Evolutionary conservation across 2,113 vertebrate genomes (phyloP).

Genomic region (Ranitomeya imitator): DNA sequence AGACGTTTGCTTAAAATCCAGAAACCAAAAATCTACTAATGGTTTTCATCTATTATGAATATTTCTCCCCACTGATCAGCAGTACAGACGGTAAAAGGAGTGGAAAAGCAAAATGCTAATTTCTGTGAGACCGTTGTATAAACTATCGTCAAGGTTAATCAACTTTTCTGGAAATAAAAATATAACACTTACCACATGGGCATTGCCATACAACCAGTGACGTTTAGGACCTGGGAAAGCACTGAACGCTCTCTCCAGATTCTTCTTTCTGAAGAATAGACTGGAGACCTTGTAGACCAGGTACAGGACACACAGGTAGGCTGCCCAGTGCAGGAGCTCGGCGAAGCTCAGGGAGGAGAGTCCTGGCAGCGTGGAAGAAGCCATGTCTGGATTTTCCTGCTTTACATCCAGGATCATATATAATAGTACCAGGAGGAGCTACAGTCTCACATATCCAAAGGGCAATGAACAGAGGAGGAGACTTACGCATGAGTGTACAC

Average conservation of each 20-base stretch:
- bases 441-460: too few relatives aligned
- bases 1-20: too few relatives aligned
- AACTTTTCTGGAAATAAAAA: too few relatives aligned
- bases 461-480: not conserved
- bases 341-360: not conserved
- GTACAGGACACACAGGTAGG: constrained; percentile 61
- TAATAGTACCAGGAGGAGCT: not conserved
- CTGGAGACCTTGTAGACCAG: constrained; percentile 64
- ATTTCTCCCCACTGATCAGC: too few relatives aligned
- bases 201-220: constrained; percentile 75
- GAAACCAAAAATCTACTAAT: too few relatives aligned
- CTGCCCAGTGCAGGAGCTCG: constrained; percentile 56
- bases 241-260: constrained; percentile 64
- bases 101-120: too few relatives aligned
- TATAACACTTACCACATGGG: constrained; percentile 67
- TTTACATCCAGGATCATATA: not conserved
- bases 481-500: too few relatives aligned
- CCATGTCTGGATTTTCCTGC: not conserved
- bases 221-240: constrained; percentile 72
- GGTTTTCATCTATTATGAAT: too few relatives aligned
- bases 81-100: too few relatives aligned
- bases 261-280: constrained; percentile 61
- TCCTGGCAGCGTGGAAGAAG: not conserved
- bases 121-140: too few relatives aligned
- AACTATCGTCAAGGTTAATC: too few relatives aligned